A percentile compares a stretch with the other conserved stretches of the same genome.
Evolutionary conservation across 2,888 invertebrate species (phyloP).

Genomic region (Drosophila picticornis): DNA sequence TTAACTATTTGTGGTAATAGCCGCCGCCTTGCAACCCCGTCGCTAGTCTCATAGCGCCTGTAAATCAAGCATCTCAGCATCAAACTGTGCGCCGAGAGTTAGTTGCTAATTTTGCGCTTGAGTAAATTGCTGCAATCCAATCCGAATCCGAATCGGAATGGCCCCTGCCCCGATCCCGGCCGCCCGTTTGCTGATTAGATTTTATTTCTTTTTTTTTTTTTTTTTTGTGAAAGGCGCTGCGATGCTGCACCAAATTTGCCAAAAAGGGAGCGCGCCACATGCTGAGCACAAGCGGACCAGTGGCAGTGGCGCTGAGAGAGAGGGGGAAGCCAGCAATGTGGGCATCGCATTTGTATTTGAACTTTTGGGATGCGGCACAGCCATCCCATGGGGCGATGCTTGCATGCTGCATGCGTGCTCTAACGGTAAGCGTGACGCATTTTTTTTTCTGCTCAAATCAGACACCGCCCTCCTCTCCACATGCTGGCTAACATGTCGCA

Average conservation of each 20-base stretch:
- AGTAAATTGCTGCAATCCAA: conserved; percentile 76
- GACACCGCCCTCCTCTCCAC: conserved; percentile 21
- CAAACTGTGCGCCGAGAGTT: conserved; percentile 67
- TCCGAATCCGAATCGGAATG: conserved; percentile 50
- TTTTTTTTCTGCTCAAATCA: conserved; percentile 37
- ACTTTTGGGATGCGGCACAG: conserved; percentile 55
- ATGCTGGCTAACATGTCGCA: conserved; percentile 66
- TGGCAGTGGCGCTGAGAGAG: conserved; percentile 4
- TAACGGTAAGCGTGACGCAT: conserved; percentile 80
- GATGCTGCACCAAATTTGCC: conserved; percentile 76
- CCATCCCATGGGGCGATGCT: conserved; percentile 50
- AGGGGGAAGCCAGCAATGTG: conserved; percentile 29
- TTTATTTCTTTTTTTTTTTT: conserved; percentile 21
- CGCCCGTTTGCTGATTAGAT: conserved; percentile 72
- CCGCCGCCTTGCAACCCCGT: conserved; percentile 6
- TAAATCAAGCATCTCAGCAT: conserved; percentile 67
- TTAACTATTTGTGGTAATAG: conserved; percentile 34
- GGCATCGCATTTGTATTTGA: conserved; percentile 45
- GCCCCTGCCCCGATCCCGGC: conserved; percentile 14
- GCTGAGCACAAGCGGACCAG: conserved; percentile 76
- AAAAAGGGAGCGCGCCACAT: conserved; percentile 81
- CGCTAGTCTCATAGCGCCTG: conserved; percentile 31
- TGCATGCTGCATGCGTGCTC: conserved; percentile 60
- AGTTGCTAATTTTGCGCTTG: conserved; percentile 79
- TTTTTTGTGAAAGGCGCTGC: conserved; percentile 67